Conservation (phyloP, 2,113 vertebrate genomes). For the Chionis minor region DNA sequence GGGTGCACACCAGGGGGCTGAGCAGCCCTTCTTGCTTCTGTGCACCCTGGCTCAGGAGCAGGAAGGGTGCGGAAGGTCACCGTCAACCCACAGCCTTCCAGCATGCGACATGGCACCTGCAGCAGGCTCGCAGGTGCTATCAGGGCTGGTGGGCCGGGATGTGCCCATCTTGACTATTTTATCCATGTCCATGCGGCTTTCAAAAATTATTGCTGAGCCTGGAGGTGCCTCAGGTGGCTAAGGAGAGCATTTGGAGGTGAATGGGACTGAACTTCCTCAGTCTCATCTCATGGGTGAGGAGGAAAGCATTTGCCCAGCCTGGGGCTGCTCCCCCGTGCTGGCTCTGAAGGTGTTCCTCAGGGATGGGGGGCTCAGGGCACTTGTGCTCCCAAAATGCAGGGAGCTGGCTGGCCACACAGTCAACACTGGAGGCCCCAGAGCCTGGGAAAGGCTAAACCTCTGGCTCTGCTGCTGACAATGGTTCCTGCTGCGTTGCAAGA, state of each 20-base stretch:
- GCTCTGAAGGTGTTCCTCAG: neutral
- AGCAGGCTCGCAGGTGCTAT: neutral
- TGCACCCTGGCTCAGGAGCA: neutral
- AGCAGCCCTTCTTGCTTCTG: neutral
- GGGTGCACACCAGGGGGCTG: rapidly evolving
- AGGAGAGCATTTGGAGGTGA: neutral
- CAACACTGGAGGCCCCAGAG: neutral
- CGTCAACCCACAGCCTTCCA: rapidly evolving
- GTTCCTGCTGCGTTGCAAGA: neutral
- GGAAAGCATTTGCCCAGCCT: neutral
- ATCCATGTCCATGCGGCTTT: neutral
- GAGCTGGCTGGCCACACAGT: neutral
- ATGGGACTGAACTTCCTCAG: neutral
- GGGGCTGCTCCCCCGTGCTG: neutral
- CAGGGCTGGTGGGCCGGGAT: neutral
- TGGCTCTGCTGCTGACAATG: rapidly evolving
- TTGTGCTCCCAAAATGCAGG: neutral
- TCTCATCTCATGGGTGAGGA: neutral
- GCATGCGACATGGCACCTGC: neutral
- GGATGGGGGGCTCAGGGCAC: neutral
- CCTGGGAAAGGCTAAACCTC: neutral
- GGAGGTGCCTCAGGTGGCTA: neutral
- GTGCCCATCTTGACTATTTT: neutral
- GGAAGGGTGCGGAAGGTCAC: neutral
- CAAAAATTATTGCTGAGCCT: neutral